These are phyloP conservation scores for Hozukius guyotensis DNA, from an alignment of 2,797 vertebrate genomes.

Conservation along the genomic window DNA sequence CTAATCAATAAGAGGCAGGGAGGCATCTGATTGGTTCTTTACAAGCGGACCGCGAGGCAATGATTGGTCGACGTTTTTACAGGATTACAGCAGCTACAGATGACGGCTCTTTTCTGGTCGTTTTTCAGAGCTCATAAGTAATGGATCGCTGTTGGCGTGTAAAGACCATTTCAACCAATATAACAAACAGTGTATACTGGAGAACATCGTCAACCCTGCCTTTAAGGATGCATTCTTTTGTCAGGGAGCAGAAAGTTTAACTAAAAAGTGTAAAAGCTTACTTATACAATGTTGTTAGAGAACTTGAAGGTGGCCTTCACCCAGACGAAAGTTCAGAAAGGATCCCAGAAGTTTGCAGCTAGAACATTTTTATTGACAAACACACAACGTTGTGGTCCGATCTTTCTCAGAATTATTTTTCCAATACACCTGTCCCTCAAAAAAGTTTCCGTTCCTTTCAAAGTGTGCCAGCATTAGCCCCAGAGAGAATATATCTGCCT, in stretches of 20 bases:
- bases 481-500: neutral
- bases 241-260: neutral
- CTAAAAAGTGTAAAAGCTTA: neutral
- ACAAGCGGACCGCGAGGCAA: too few relatives aligned
- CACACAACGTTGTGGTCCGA: neutral
- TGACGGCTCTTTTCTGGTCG: too few relatives aligned
- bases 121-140: too few relatives aligned
- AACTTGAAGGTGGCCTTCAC: neutral
- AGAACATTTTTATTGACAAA: neutral
- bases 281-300: neutral
- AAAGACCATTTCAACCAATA: too few relatives aligned
- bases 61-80: too few relatives aligned
- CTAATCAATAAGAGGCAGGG: too few relatives aligned
- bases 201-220: too few relatives aligned
- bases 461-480: neutral
- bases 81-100: too few relatives aligned
- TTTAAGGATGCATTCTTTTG: neutral
- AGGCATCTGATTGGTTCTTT: too few relatives aligned
- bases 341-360: neutral
- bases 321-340: neutral
- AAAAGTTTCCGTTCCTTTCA: neutral
- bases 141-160: too few relatives aligned
- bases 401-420: neutral
- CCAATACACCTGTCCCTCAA: neutral
- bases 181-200: too few relatives aligned